Evolutionary conservation across 2,113 vertebrate genomes (phyloP).

Genomic region (Lasiurus cinereus): DNA sequence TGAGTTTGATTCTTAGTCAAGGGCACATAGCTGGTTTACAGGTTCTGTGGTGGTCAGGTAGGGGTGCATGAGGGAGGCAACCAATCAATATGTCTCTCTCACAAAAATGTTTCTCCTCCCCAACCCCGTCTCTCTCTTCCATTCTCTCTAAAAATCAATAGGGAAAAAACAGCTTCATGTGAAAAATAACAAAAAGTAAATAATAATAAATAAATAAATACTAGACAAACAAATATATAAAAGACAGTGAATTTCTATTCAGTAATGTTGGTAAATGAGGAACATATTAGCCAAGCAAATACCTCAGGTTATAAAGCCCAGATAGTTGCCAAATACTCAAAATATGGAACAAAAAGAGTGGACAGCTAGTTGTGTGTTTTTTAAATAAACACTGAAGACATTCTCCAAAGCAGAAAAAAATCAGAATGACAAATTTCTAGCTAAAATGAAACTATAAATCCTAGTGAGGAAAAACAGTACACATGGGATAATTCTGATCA

Average conservation of each 20-base stretch:
- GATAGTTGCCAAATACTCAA: neutral
- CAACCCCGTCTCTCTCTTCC: too few species aligned
- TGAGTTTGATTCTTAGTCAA: too few species aligned
- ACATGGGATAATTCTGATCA: constrained; percentile 63
- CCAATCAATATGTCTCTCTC: too few species aligned
- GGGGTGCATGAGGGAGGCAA: too few species aligned
- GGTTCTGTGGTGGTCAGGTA: too few species aligned
- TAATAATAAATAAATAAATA: too few species aligned
- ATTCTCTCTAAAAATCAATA: too few species aligned
- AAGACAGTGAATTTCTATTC: neutral
- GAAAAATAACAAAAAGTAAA: too few species aligned
- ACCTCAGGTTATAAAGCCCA: constrained; percentile 2
- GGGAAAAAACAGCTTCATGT: too few species aligned
- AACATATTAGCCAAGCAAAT: constrained; percentile 8
- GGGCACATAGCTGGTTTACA: too few species aligned
- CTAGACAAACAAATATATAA: neutral
- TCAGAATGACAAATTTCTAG: constrained; percentile 39
- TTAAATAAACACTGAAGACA: constrained; percentile 42
- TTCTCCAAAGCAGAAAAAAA: constrained; percentile 57
- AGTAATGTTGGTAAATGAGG: neutral
- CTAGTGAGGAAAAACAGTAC: neutral
- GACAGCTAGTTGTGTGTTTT: neutral
- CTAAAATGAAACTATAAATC: constrained; percentile 50
- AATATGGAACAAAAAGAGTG: neutral
- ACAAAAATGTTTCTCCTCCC: too few species aligned